Evolutionary conservation across 2,888 invertebrate species (phyloP).

Genomic region (Pseudeuparius sepicola): DNA sequence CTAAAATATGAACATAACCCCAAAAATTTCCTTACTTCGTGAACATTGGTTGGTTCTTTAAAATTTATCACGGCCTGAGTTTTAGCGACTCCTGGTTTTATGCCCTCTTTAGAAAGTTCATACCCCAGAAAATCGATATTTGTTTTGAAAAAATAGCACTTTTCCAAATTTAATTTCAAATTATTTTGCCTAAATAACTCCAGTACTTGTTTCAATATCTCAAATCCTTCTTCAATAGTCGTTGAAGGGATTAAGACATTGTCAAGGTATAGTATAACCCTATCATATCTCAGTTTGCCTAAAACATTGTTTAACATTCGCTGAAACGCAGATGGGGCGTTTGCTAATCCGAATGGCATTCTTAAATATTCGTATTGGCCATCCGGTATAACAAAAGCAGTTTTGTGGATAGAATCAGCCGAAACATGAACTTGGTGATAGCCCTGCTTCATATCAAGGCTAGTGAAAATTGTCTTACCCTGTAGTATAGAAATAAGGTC

Average conservation of each 20-base stretch:
- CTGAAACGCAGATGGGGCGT: too few species aligned
- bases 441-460: constrained; percentile 28
- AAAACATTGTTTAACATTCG: too few species aligned
- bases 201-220: constrained; percentile 10
- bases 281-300: too few species aligned
- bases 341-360: too few species aligned
- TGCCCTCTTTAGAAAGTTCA: constrained; percentile 25
- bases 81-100: constrained; percentile 27
- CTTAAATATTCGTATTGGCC: too few species aligned
- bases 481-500: constrained; percentile 28
- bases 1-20: constrained; percentile 27
- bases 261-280: constrained; percentile 27
- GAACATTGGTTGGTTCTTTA: constrained; percentile 25
- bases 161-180: constrained; percentile 13
- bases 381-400: too few species aligned
- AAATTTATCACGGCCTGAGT: constrained; percentile 26
- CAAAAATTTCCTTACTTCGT: constrained; percentile 25
- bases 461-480: constrained; percentile 27
- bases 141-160: constrained; percentile 23
- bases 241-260: constrained; percentile 26
- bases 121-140: constrained; percentile 29
- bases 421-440: constrained; percentile 31
- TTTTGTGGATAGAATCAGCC: too few species aligned
- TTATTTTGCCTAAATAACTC: constrained; percentile 8
- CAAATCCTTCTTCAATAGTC: constrained; percentile 11